Conservation (phyloP, 2,888 invertebrate species). For the Pseudoips prasinana region DNA sequence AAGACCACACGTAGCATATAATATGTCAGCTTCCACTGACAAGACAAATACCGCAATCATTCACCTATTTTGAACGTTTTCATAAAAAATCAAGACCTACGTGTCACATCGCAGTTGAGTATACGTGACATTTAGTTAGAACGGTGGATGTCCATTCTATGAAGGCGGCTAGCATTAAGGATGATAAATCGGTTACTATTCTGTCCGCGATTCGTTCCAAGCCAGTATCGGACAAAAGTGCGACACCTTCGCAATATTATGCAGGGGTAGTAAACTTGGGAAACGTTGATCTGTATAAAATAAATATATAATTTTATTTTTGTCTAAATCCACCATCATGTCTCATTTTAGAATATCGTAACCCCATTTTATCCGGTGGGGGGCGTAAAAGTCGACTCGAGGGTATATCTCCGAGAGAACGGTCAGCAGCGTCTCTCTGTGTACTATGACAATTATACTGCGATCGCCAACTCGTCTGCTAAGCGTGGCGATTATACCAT, state of each 20-base stretch:
- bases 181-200: slow-evolving; percentile 75
- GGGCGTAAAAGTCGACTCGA: too few relatives aligned
- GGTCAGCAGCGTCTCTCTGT: too few relatives aligned
- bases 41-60: neutral
- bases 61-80: slow-evolving; percentile 7
- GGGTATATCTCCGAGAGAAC: too few relatives aligned
- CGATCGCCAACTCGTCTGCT: too few relatives aligned
- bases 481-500: too few relatives aligned
- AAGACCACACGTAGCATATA: neutral
- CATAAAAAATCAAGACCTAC: slow-evolving; percentile 31
- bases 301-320: too few relatives aligned
- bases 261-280: slow-evolving; percentile 33
- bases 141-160: slow-evolving; percentile 70
- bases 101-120: slow-evolving; percentile 51
- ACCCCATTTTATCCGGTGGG: too few relatives aligned
- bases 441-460: too few relatives aligned
- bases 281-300: too few relatives aligned
- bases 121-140: slow-evolving; percentile 72
- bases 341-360: too few relatives aligned
- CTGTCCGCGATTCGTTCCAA: slow-evolving; percentile 75
- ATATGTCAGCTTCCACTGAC: too few relatives aligned
- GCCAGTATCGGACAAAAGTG: slow-evolving; percentile 61
- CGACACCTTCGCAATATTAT: slow-evolving; percentile 47
- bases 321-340: too few relatives aligned
- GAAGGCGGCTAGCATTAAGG: slow-evolving; percentile 66